A percentile compares a stretch with the other conserved stretches of the same genome.
Conservation (phyloP, 2,797 vertebrate genomes). For the Acanthurus leucopareius region DNA sequence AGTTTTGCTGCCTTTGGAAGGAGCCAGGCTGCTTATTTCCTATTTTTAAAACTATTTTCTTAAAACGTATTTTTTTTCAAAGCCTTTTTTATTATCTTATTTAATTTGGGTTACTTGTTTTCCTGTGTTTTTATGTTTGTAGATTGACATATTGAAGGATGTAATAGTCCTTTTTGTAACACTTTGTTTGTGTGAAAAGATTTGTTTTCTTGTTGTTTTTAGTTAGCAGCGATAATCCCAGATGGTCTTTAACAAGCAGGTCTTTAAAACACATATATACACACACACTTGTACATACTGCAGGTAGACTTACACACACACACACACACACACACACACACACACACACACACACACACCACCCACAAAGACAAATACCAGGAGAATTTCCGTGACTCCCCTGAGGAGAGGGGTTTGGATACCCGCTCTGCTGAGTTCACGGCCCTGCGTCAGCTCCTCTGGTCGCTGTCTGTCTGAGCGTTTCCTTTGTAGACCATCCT, state of each 20-base stretch:
- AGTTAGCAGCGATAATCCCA: neutral
- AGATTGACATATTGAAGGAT: neutral
- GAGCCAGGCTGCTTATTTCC: too few relatives aligned
- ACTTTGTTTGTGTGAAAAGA: neutral
- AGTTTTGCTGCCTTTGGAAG: too few relatives aligned
- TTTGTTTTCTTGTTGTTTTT: neutral
- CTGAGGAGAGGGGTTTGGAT: slow-evolving; percentile 46
- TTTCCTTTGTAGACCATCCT: slow-evolving; percentile 63
- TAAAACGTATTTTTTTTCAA: too few relatives aligned
- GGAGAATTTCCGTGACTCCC: slow-evolving; percentile 42
- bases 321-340: slow-evolving; percentile 3
- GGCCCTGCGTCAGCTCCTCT: slow-evolving; percentile 59
- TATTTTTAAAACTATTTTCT: too few relatives aligned
- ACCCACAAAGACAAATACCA: slow-evolving; percentile 47
- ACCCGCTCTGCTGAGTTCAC: slow-evolving; percentile 56
- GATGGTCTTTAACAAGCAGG: neutral
- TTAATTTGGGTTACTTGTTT: too few relatives aligned
- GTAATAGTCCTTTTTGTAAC: neutral
- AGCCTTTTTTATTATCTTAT: too few relatives aligned
- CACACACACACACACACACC: slow-evolving; percentile 1
- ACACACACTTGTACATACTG: neutral
- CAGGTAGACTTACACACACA: neutral
- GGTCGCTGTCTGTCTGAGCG: slow-evolving; percentile 68
- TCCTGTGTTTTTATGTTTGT: neutral
- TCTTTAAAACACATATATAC: neutral